Base-by-base conservation (phyloP, 2,113 vertebrate genomes). In the Poecile atricapillus region DNA sequence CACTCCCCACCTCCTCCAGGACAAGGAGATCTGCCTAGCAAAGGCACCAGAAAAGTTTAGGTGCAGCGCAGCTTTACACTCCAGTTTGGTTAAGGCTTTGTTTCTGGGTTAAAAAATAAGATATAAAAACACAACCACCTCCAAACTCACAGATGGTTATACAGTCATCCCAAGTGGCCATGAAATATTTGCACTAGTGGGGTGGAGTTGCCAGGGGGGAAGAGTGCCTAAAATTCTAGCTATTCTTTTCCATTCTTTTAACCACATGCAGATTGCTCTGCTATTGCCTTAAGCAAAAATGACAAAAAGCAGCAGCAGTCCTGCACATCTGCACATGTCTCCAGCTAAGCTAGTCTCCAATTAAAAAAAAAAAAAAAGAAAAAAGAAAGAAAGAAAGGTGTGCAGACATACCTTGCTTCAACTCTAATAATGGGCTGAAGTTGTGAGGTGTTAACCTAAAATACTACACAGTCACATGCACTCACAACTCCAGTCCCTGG, bases 191-290 rank as follows among this genome's bases (percentile, higher is more conserved):
- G 53, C 46, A 27, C 37, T 44, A 64, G 30, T 33, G 31, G 52
- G 90, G 23, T 46, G 10, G 41, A 78, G 13, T 30, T 95, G 58
- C 44, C 69, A 87, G 74, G 25, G 91, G 63, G 63, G 19, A 90
- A 80, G 9, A 44, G 19, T 0, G 12, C 69, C 58, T 89, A 76
- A 82, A 95, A 91, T 64, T 64, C 62, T 91, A 70, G 25, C 53
- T 94, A 37, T 96, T 95, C 70, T 95, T 76, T 89, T 62, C 53
- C 41, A 64, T 62, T 78, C 70, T 92, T 46, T 87, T 93, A 92
- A 83, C 60, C 31, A 55, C 23, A 90, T 59, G 64, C 55, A 75
- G 86, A 89, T 80, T 86, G 31, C 47, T 90, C 59, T 87, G 47
- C 67, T 80, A 8, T 37, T 80, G 67, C 82, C 82, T 88, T 56